Base-by-base conservation (phyloP, 2,797 vertebrate species). In the Smutsia gigantea region DNA sequence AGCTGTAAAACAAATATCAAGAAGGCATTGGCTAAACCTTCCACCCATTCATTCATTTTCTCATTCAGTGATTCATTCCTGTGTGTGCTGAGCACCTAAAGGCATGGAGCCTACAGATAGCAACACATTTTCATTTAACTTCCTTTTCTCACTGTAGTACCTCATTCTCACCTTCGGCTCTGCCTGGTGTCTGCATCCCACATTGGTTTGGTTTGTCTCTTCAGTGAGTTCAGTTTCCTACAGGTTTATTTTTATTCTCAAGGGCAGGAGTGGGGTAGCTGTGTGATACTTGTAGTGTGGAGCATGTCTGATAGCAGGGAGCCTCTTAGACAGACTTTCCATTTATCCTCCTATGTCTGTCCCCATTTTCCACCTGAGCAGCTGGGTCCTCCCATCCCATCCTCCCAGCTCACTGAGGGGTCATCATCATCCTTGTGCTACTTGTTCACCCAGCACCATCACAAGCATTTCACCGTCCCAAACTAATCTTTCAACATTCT, bases 51-150 rank as follows among this genome's bases (percentile, higher is more conserved):
- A 21, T 13, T 49, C 39, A 4, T 17, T 59, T 29, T 18, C 23
- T 78, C 8, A n/a, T 31, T 71, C 7, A 5, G 7, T 37, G 49
- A 31, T 27, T 17, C 61, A 23, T 34, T 46, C 17, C 61, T 29
- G 1, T 34, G 27, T 25, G 39, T 53, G 8, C 4, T 31, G 55
- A 53, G 25, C 18, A 57, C 5, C 0, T 3, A 6, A 59, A 66
- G 4, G 51, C 7, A 7, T 0, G 4, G 2, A 1, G 42, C 12
- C 3, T 10, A 14, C 4, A 27, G 55, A 21, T 10, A 46, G 42
- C 5, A 64, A 46, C 1, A 12, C 25, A 2, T 68, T 46, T 34
- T 64, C 7, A 1, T 25, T 27, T 17, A 9, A 2, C 2, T 18
- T 0, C 61, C 7, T 27, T 4, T 14, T 39, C 49, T 13, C 34